Conservation (phyloP, 2,797 vertebrate genomes). For the Aldrovandia affinis region DNA sequence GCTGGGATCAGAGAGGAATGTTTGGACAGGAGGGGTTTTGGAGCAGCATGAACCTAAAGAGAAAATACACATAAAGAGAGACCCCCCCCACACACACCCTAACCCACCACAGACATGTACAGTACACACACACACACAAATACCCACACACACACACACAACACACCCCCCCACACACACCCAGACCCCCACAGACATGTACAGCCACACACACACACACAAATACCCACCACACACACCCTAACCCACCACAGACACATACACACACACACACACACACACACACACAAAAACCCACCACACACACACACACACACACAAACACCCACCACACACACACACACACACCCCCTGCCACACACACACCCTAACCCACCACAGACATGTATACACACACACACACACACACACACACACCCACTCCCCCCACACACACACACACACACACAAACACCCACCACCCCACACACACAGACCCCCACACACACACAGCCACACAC, state of each 20-base stretch:
- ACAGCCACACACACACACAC: no score
- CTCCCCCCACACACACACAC: no score
- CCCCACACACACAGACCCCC: not conserved
- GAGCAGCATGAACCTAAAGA: not conserved
- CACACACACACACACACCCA: no score
- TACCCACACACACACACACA: constrained; percentile 6
- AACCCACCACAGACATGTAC: constrained; percentile 1
- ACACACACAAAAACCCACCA: constrained; percentile 16
- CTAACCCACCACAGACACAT: no score
- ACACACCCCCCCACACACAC: no score
- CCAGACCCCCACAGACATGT: no score
- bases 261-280: constrained; percentile 17
- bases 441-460: no score
- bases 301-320: not conserved
- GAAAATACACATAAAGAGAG: not conserved
- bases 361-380: no score
- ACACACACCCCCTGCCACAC: not conserved
- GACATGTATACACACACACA: no score
- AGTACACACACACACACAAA: not conserved
- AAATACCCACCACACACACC: no score
- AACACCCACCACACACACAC: constrained; percentile 4
- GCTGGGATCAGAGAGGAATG: not conserved
- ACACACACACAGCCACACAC: no score
- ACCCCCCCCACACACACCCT: not conserved
- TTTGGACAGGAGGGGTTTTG: not conserved